A percentile compares a stretch with the other conserved stretches of the same genome.
These are phyloP conservation scores for Cyclophora albipunctata DNA, from an alignment of 2,888 invertebrate genomes.

Conservation along the genomic window DNA sequence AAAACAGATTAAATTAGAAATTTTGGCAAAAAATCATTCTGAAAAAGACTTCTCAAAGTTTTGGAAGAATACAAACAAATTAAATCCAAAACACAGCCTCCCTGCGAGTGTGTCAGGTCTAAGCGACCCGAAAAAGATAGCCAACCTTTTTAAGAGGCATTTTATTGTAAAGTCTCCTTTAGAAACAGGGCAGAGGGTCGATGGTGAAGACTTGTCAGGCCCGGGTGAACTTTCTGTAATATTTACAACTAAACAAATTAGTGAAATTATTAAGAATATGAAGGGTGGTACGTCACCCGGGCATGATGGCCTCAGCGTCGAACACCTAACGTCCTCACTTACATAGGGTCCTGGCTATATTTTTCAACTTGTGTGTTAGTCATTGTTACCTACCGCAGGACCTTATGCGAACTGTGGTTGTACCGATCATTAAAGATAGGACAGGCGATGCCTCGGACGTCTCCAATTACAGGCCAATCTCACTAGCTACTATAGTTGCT, in stretches of 20 bases:
- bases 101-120: constrained; percentile 1
- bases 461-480: constrained; percentile 17
- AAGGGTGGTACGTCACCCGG: constrained; percentile 6
- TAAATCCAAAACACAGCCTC: neutral
- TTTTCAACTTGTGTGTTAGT: constrained; percentile 12
- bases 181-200: neutral
- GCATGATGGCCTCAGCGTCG: constrained; percentile 14
- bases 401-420: constrained; percentile 10
- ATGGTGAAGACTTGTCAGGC: neutral
- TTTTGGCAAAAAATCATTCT: neutral
- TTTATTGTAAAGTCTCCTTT: neutral
- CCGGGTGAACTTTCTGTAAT: neutral
- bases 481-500: constrained; percentile 9
- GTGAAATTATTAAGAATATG: neutral
- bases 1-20: neutral
- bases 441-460: constrained; percentile 12
- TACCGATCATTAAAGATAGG: constrained; percentile 18
- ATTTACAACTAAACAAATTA: neutral
- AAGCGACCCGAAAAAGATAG: constrained; percentile 1
- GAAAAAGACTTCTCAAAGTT: neutral
- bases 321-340: constrained; percentile 14
- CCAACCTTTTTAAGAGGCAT: neutral
- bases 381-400: constrained; percentile 5
- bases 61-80: neutral
- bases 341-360: constrained; percentile 7